Evolutionary conservation across 2,888 invertebrate species (phyloP).

Genomic region (Halictus quadricinctus): DNA sequence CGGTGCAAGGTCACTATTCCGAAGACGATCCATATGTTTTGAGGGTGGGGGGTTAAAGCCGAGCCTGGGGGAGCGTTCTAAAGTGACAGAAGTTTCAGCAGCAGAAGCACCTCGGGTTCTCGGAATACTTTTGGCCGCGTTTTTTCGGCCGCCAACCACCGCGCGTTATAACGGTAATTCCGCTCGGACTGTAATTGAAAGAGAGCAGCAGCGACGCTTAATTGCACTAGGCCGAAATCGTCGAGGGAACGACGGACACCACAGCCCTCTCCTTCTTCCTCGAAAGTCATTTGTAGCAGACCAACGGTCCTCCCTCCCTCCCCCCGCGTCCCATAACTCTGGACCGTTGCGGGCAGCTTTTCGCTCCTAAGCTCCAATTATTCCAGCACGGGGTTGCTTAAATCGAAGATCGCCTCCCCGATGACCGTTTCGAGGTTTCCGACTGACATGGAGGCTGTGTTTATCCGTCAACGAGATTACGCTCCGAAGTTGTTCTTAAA

Average conservation of each 20-base stretch:
- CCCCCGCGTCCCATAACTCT: constrained; percentile 42
- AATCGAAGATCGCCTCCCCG: constrained; percentile 1
- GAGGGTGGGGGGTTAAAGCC: background rate
- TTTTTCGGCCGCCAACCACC: constrained; percentile 53
- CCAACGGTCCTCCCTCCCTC: constrained; percentile 1
- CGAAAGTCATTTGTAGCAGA: constrained; percentile 70
- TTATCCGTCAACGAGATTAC: constrained; percentile 48
- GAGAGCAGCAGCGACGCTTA: constrained; percentile 71
- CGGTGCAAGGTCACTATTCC: background rate
- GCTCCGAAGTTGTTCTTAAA: constrained; percentile 16
- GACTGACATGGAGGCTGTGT: constrained; percentile 32
- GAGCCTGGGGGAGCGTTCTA: background rate
- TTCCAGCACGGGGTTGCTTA: constrained; percentile 47
- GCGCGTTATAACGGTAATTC: constrained; percentile 72
- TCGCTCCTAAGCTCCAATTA: constrained; percentile 70
- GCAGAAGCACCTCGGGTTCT: constrained; percentile 43
- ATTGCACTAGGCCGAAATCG: constrained; percentile 75
- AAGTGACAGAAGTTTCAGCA: constrained; percentile 42
- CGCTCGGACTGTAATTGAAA: constrained; percentile 73
- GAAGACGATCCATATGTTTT: background rate
- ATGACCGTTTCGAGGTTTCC: constrained; percentile 19
- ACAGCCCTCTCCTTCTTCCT: constrained; percentile 64
- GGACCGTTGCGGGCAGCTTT: constrained; percentile 53
- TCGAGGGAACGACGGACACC: constrained; percentile 56
- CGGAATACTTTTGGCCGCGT: constrained; percentile 55